Evolutionary conservation across 1,140 invertebrate species (phyloP), one percentile per base, ranked within the genome.

Genomic region (Lordiphosa clarofinis): DNA sequence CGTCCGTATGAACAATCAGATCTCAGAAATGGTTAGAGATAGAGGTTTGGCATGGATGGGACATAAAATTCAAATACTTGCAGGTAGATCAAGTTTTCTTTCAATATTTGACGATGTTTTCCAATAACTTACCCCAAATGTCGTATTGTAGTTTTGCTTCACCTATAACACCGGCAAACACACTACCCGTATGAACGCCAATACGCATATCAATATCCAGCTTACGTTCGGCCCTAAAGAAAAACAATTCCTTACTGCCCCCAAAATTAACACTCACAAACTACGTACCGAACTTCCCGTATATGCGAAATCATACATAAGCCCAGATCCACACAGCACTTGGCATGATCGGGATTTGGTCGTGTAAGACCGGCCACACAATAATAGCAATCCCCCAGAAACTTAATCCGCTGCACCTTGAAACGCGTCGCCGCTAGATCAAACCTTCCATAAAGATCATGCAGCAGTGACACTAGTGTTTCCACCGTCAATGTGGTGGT

Each of bases 141-240:
- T 99, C 98, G 87, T 94, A 99, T 90, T 99, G 97, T 95, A 97
- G 97, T 89, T 98, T 99, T 42, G 94, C 92, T 1, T 94, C 92
- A 0, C 98, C 98, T 15, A 99, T 92, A 2, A 98, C 92, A 0
- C 98, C 97, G 54, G 96, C 96, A 5, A 97, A 90, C 36, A 99
- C 95, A 74, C 92, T 93, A 1, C 98, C 98, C 11, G 95, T 95
- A 88, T 99, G 97, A 0, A 99, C 93, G 0, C 98, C 98, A 60
- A 99, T 98, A 69, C 98, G 90, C 97, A 99, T 99, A 81, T 98
- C 94, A n/a, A 99, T 95, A 65, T 96, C 92, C 4, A 97, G 90
- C 1, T 92, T 90, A 15, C 93, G 91, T 33, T 93, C 92, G 40
- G 93, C 91, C 73, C 95, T 93, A 31, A 31, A 31, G 49, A 8